A percentile compares a stretch with the other conserved stretches of the same genome.
phyloP scores from a whole-genome alignment of 2,888 invertebrate species.

The Ceraclea dissimilis region DNA sequence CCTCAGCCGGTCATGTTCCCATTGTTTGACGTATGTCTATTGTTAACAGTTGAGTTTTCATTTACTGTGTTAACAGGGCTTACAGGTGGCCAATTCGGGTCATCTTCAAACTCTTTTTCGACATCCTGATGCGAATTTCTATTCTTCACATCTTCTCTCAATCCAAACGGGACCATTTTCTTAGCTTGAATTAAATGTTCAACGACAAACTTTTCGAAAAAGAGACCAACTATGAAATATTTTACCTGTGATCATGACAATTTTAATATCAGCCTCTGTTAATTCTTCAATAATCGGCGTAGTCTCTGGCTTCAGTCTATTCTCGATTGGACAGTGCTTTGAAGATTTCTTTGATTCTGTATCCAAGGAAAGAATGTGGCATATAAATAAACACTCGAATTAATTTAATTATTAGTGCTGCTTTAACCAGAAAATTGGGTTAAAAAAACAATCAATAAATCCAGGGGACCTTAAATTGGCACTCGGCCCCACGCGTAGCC shows the following conservation, averaged over 20 bases:
- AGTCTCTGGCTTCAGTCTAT: conserved; percentile 85
- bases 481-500: too few species aligned
- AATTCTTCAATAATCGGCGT: conserved; percentile 71
- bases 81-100: conserved; percentile 22
- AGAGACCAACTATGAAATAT: conserved; percentile 38
- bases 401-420: too few species aligned
- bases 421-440: too few species aligned
- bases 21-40: too few species aligned
- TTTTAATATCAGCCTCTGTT: conserved; percentile 77
- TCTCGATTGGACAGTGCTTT: conserved; percentile 87
- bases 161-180: conserved; percentile 35
- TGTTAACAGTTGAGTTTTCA: too few species aligned
- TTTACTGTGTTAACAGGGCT: too few species aligned
- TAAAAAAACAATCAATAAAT: too few species aligned
- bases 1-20: too few species aligned
- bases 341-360: conserved; percentile 84
- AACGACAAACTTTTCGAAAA: conserved; percentile 40
- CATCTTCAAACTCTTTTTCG: conserved; percentile 18
- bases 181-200: conserved; percentile 41
- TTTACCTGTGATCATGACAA: conserved; percentile 95
- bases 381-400: too few species aligned
- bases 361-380: too few species aligned
- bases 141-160: conserved; percentile 35
- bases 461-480: too few species aligned
- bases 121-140: conserved; percentile 17